Evolutionary conservation across 2,113 vertebrate species (phyloP), one percentile per base, ranked within the genome.

Genomic region (Tapirus terrestris): DNA sequence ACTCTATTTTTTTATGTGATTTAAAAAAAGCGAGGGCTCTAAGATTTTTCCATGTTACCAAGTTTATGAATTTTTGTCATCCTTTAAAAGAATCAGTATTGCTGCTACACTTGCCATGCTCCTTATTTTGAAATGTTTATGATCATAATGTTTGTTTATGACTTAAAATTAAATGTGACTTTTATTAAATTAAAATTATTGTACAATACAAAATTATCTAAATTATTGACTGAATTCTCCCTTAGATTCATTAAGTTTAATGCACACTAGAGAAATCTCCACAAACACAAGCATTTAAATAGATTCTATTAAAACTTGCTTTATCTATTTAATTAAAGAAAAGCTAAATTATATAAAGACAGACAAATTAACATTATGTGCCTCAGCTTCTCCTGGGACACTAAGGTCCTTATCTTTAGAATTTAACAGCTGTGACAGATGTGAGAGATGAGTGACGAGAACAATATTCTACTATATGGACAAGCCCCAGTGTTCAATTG

Each of bases 291-390:
- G 3, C 29, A 92, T 93, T 98, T 60, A 83, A 91, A 53, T 89
- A 94, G 45, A 87, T n/a, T 96, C 90, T 76, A 85, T 94, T 94
- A 68, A 97, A 98, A 92, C n/a, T 96, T 97, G 7, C 48, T 85
- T 96, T 97, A 94, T 96, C 79, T 97, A 51, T 48, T 96, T 98
- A 98, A 98, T 97, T 98, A 96, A 97, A 97, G 79, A 67, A 89
- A 98, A 94, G 17, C 27, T 81, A 56, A 94, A 96, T 58, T 75
- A 79, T 92, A 75, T 60, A 87, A 61, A 98, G 39, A 89, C 12
- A 96, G 97, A 95, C 56, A 97, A 97, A 96, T 97, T 96, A 96
- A 75, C 53, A 95, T 86, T 96, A 83, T 95, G 91, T 85, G 75
- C 21, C n/a, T 94, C n/a, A 81, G 65, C 60, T 95, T 98, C 92